Evolutionary conservation across 1,140 invertebrate species (phyloP).

Genomic region (Temnothorax longispinosus): DNA sequence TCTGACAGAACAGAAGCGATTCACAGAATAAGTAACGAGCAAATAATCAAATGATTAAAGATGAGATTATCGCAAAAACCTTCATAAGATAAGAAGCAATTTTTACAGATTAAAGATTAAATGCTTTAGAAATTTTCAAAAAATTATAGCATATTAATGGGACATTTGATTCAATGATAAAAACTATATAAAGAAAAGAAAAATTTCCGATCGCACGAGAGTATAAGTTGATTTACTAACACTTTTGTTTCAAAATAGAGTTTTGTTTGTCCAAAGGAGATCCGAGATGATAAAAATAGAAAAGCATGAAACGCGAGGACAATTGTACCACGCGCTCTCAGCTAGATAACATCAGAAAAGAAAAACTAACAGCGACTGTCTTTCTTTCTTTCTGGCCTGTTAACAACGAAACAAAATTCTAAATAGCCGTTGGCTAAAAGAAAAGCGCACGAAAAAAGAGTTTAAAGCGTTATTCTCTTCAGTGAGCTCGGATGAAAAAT

Average conservation of each 20-base stretch:
- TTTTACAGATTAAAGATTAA: slow-evolving; percentile 13
- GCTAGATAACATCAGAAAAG: background rate
- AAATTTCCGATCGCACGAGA: background rate
- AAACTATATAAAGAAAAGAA: background rate
- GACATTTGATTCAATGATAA: background rate
- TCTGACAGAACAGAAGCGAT: background rate
- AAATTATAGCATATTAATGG: background rate
- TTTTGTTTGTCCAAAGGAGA: background rate
- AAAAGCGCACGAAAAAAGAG: background rate
- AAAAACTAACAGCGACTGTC: background rate
- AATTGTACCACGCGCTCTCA: slow-evolving; percentile 4
- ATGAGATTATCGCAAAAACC: background rate
- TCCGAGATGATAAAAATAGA: background rate
- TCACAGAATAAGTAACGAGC: background rate
- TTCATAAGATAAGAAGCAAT: background rate
- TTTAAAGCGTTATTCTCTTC: slow-evolving; percentile 2
- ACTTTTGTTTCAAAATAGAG: background rate
- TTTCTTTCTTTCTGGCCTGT: background rate
- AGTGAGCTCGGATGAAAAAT: background rate
- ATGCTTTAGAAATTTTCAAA: background rate
- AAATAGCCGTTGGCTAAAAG: slow-evolving; percentile 17
- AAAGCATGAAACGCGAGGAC: background rate
- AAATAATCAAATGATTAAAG: background rate
- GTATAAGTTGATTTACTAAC: background rate
- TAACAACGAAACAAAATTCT: slow-evolving; percentile 24